Evolutionary conservation across 2,888 invertebrate species (phyloP).

Genomic region (Diarsia brunnea): DNA sequence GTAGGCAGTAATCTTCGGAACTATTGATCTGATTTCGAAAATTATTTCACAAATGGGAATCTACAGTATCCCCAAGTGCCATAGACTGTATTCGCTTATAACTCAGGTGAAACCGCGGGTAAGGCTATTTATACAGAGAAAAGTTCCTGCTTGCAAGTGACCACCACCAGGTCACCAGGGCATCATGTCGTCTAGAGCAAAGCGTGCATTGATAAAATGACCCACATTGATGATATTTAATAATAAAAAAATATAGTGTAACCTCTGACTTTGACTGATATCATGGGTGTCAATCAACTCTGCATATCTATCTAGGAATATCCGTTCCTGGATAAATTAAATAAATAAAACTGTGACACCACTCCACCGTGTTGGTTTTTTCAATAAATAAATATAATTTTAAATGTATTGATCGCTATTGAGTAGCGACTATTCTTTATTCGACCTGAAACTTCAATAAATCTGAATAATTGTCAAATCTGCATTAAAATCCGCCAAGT

Average conservation of each 20-base stretch:
- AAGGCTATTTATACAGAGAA: not conserved
- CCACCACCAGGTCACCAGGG: not conserved
- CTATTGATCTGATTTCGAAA: not conserved
- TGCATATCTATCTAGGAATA: not conserved
- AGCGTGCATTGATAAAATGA: not conserved
- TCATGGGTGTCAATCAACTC: slow-evolving; percentile 1
- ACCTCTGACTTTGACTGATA: not conserved
- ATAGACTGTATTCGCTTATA: not conserved
- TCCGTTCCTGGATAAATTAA: not conserved
- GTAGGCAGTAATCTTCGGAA: not conserved
- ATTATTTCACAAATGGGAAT: not conserved
- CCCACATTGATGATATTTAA: not conserved
- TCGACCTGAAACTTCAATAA: too few species aligned
- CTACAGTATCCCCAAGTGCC: not conserved
- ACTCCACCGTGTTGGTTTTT: not conserved
- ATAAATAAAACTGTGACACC: not conserved
- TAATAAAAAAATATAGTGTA: not conserved
- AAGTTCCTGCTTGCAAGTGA: not conserved
- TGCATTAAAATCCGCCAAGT: too few species aligned
- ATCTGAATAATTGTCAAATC: too few species aligned
- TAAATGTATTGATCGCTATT: too few species aligned
- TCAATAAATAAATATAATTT: too few species aligned
- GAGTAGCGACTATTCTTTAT: too few species aligned
- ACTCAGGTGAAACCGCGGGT: not conserved
- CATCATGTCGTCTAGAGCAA: not conserved